Evolutionary conservation across 2,797 vertebrate genomes (phyloP), one percentile per base, ranked within the genome.

Genomic region (Vireo griseus): DNA sequence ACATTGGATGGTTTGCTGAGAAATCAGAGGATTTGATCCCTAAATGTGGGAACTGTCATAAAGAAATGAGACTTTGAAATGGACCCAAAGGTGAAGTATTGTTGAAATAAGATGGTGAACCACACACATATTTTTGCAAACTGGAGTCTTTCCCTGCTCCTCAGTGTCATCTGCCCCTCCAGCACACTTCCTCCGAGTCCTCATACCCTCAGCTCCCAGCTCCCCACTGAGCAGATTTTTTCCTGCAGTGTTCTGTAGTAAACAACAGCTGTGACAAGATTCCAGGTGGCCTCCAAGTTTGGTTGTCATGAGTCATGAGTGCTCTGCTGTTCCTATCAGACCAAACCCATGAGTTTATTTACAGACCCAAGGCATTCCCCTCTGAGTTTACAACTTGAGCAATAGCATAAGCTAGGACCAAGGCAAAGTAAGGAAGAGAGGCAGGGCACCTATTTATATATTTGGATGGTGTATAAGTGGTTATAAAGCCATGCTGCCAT

Each of bases 191-290:
- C 47, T 68, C 48, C 0, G 0, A 25, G 24, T 42, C 24, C 61
- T 84, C 1, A 2, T 72, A n/a, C 77, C 33, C 81, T 81, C 55
- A 73, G 26, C 44, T 67, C 47, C 29, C 48, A 52, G 52, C 66
- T 85, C 37, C 84, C 61, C 29, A 15, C 17, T 37, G 79, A 78
- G 48, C 15, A 83, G 65, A 22, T 26, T 59, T 77, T 26, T 79
- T 48, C 63, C 78, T 83, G 61, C 72, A 11, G 31, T 37, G 22
- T 48, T 79, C 39, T 65, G 11, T 92, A 89, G 95, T 93, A 89
- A 96, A 86, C 84, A 95, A 51, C 86, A 94, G 84, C 84, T 92
- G 93, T 90, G 94, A 80, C 50, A 35, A 51, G 58, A 68, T 91
- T 95, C 72, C 93, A 89, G 88, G 87, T 93, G 91, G 89, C 68